phyloP scores from a whole-genome alignment of 2,113 vertebrate genomes.

The Indicator indicator region DNA sequence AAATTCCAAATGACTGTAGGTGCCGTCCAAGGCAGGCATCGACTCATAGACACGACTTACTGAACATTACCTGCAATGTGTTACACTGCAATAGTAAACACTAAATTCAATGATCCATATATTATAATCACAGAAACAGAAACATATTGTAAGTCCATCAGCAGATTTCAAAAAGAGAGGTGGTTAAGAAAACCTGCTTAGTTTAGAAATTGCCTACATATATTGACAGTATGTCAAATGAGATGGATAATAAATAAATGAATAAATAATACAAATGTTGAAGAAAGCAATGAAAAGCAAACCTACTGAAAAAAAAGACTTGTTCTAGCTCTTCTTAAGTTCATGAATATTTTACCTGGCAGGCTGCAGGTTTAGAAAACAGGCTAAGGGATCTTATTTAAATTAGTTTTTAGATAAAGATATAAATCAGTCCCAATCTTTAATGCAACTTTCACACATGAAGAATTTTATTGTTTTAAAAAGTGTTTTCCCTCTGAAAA shows the following conservation, averaged over 20 bases:
- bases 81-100: neutral
- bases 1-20: neutral
- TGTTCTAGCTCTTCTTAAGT: neutral
- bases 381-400: neutral
- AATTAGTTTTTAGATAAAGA: neutral
- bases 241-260: neutral
- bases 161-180: neutral
- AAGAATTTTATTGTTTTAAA: neutral
- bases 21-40: neutral
- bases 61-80: neutral
- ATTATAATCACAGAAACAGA: neutral
- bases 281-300: neutral
- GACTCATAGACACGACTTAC: accelerated
- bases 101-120: neutral
- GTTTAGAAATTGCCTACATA: neutral
- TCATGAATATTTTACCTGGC: neutral
- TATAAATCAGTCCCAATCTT: neutral
- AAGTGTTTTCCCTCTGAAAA: neutral
- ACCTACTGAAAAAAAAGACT: neutral
- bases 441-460: neutral
- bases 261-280: neutral
- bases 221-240: neutral
- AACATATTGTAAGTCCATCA: neutral
- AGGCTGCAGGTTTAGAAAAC: neutral
- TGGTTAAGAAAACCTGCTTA: neutral